A percentile compares a stretch with the other conserved stretches of the same genome.
Evolutionary conservation across 2,797 vertebrate genomes (phyloP).

Genomic region (Catamblyrhynchus diadema): DNA sequence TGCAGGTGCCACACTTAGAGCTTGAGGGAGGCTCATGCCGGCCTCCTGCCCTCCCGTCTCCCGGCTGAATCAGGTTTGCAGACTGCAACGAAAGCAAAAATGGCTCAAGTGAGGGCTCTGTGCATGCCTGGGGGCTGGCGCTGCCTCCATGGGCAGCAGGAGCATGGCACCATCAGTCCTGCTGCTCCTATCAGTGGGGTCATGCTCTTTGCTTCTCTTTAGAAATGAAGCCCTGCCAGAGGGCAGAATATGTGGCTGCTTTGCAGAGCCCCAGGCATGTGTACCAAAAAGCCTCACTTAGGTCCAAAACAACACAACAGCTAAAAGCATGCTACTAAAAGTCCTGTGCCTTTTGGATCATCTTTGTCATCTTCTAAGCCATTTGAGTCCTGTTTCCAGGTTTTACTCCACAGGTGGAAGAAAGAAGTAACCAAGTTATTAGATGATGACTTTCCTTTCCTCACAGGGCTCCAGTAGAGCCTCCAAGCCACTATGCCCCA

Average conservation of each 20-base stretch:
- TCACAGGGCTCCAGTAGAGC: neutral
- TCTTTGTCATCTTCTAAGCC: neutral
- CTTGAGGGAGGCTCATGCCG: neutral
- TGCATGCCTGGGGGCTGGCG: fast-evolving
- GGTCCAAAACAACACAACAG: neutral
- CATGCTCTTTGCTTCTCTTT: neutral
- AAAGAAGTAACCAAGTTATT: neutral
- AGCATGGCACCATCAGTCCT: neutral
- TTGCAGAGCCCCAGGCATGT: neutral
- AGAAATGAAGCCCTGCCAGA: neutral
- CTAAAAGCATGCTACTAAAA: neutral
- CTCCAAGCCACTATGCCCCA: neutral
- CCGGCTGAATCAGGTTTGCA: neutral
- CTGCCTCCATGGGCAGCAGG: neutral
- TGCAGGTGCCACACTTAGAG: conserved; percentile 4
- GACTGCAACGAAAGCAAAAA: neutral
- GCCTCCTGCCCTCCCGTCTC: fast-evolving
- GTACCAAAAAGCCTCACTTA: neutral
- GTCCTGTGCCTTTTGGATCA: neutral
- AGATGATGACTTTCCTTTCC: neutral
- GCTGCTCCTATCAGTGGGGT: neutral
- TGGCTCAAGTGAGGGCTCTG: neutral
- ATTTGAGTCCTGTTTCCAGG: neutral
- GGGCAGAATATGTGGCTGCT: neutral
- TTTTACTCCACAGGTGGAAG: neutral